Conservation (phyloP, 2,797 vertebrate species). For the Fundulus diaphanus region DNA sequence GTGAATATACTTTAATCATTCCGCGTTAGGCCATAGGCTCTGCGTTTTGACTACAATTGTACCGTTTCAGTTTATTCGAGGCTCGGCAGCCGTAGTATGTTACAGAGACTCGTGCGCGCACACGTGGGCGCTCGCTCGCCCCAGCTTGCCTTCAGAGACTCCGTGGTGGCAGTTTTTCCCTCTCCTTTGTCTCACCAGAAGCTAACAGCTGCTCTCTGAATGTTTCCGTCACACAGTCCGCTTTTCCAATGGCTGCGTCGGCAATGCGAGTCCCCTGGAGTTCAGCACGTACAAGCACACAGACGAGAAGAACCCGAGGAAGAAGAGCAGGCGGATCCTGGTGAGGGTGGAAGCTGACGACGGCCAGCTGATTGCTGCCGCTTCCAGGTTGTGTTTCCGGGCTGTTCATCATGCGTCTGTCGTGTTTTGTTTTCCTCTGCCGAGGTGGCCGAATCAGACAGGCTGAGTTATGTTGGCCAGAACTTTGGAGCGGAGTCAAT, state of each 20-base stretch:
- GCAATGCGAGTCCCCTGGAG: slow-evolving; percentile 74
- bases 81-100: accelerated
- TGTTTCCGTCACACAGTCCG: slow-evolving; percentile 77
- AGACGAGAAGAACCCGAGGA: slow-evolving; percentile 84
- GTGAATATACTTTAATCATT: slow-evolving; percentile 54
- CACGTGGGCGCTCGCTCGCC: slow-evolving; percentile 55
- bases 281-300: slow-evolving; percentile 83
- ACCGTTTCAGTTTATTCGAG: not conserved
- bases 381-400: not conserved
- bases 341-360: slow-evolving; percentile 71
- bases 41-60: accelerated
- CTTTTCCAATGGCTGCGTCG: slow-evolving; percentile 90
- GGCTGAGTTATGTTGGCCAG: slow-evolving; percentile 89
- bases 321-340: slow-evolving; percentile 83
- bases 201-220: not conserved
- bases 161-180: not conserved
- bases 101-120: not conserved
- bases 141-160: not conserved
- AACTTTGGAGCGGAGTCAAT: slow-evolving; percentile 84
- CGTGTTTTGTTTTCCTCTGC: not conserved
- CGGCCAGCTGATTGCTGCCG: too few species aligned
- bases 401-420: not conserved
- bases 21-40: accelerated
- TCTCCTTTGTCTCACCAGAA: not conserved
- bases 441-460: slow-evolving; percentile 89